Conservation (phyloP, 1,140 invertebrate genomes). For the Zophobas morio region DNA sequence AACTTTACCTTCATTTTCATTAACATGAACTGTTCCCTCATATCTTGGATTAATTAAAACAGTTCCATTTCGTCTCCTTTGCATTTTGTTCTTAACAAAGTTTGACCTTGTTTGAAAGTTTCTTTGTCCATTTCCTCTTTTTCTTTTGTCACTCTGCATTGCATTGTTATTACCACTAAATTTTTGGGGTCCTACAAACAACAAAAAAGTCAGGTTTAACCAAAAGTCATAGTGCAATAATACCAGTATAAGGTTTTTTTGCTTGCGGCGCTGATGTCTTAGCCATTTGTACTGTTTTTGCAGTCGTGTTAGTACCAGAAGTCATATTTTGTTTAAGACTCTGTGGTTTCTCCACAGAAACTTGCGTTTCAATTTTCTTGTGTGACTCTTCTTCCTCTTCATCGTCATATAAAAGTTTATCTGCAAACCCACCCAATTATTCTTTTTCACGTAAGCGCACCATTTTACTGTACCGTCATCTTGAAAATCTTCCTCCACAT, state of each 20-base stretch:
- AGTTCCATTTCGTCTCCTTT: conserved; percentile 49
- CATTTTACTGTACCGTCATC: conserved; percentile 8
- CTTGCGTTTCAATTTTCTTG: conserved; percentile 9
- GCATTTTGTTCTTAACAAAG: background rate
- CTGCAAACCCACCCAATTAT: background rate
- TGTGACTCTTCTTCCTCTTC: background rate
- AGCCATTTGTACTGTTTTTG: background rate
- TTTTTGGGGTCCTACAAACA: background rate
- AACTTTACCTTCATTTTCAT: conserved; percentile 45
- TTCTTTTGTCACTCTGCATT: conserved; percentile 15
- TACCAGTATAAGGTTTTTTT: background rate
- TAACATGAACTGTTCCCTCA: conserved; percentile 52
- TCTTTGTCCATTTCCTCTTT: background rate
- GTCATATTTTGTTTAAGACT: background rate
- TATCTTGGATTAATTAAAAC: conserved; percentile 56
- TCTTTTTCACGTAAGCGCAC: background rate
- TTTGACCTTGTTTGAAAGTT: conserved; percentile 1
- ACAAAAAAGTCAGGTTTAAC: too few species aligned
- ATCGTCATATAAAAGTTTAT: conserved; percentile 16
- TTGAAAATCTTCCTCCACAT: conserved; percentile 16
- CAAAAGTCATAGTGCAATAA: too few species aligned
- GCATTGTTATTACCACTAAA: background rate
- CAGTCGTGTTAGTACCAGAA: background rate
- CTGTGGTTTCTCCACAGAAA: background rate
- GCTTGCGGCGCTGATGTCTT: background rate